Evolutionary conservation across 1,140 invertebrate species (phyloP), one percentile per base, ranked within the genome.

Genomic region (Drosophila willistoni): DNA sequence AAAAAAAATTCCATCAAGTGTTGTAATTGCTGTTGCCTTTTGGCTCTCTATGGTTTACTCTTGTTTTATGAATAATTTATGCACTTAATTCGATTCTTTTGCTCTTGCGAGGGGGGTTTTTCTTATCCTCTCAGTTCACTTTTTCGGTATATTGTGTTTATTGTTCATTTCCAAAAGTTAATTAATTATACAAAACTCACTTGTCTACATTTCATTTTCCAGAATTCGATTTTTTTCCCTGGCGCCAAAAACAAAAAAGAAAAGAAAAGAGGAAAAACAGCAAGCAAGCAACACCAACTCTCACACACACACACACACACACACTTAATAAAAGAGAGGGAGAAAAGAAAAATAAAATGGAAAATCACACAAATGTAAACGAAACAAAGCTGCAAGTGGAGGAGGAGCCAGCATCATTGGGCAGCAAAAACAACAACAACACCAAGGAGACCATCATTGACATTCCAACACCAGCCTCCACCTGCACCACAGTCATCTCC

Each of bases 1-100:
- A 47, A 17, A 7, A 12, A 51, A 51, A 51, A 51, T 22, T 51
- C 17, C 44, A 51, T 41, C 14, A 51, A 64, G 51, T 70, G 55
- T 75, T 77, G 39, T 67, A 56, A 69, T 57, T 73, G 47, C 51
- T 75, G 59, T 17, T 71, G 54, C 33, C 33, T 63, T 3, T 73
- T 55, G 62, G 13, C 64, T 29, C 29, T 70, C 5, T 70, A 51
- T 51, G 22, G 44, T 51, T 51, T 51, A 51, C 44, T 51, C 44
- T 70, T 59, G 55, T 79, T 86, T 77, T 87, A 89, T 87, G 77
- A 79, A 87, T 89, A 87, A 87, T 83, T 89, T 90, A 87, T 87
- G 85, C 77, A 87, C 77, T 90, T 84, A 78, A 87, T 81, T 86
- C 17, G 77, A 84, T 89, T 87, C 87, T 87, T 87, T 81, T 87